Conservation (phyloP, 2,888 invertebrate species). For the Bombylius discolor region DNA sequence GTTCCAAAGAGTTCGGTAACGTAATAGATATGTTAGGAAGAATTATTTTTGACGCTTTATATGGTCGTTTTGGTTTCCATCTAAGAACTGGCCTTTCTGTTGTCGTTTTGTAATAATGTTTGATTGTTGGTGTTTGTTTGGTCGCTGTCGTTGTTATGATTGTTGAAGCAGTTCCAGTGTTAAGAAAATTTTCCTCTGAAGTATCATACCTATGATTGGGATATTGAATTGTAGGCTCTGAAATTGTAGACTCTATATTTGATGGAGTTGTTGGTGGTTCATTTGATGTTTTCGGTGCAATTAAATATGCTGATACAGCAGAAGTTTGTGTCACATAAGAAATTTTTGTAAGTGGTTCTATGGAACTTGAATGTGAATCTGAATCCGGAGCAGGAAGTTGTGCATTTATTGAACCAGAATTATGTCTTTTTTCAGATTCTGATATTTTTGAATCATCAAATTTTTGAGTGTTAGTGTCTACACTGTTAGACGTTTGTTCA, state of each 20-base stretch:
- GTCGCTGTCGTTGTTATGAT: slow-evolving; percentile 23
- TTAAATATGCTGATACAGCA: background rate
- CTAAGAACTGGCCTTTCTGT: slow-evolving; percentile 28
- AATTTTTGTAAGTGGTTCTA: background rate
- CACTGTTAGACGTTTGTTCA: background rate
- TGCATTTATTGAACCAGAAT: slow-evolving; percentile 26
- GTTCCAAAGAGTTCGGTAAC: too few relatives aligned
- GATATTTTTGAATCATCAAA: background rate
- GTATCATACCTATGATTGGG: too few relatives aligned
- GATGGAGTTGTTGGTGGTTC: background rate
- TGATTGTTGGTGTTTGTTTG: slow-evolving; percentile 1
- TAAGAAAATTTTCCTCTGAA: too few relatives aligned
- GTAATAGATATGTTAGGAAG: too few relatives aligned
- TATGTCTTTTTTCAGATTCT: slow-evolving; percentile 5
- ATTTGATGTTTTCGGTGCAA: background rate
- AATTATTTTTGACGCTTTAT: slow-evolving; percentile 7
- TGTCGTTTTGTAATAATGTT: slow-evolving; percentile 11
- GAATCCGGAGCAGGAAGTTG: slow-evolving; percentile 29
- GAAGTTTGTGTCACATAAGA: background rate
- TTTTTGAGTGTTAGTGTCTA: background rate
- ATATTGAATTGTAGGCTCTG: background rate
- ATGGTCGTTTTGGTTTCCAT: slow-evolving; percentile 27
- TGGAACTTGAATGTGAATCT: background rate
- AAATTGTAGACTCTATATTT: background rate
- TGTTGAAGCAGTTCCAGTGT: background rate